Evolutionary conservation across 2,113 vertebrate species (phyloP).

Genomic region (Ptyas mucosa): DNA sequence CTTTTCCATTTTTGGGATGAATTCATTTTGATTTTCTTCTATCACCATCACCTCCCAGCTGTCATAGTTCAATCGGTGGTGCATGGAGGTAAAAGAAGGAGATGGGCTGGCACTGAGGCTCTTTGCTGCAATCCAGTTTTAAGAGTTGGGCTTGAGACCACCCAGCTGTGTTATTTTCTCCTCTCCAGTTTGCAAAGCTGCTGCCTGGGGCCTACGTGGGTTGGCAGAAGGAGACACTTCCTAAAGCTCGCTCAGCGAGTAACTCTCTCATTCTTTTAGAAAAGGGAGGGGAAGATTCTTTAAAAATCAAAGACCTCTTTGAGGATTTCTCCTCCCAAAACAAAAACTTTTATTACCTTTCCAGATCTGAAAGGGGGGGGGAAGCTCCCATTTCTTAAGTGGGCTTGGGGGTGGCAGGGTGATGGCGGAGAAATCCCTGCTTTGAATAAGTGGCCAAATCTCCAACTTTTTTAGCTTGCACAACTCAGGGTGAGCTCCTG

Average conservation of each 20-base stretch:
- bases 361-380: neutral
- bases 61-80: neutral
- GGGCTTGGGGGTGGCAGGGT: neutral
- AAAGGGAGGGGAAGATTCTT: neutral
- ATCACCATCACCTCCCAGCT: neutral
- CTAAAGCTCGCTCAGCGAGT: neutral
- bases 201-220: neutral
- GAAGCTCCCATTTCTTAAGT: neutral
- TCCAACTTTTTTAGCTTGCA: neutral
- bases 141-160: neutral
- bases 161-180: neutral
- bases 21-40: neutral
- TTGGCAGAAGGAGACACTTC: neutral
- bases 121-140: neutral
- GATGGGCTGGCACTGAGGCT: neutral
- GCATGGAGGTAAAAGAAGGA: neutral
- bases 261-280: neutral
- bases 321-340: neutral
- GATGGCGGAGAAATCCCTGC: neutral
- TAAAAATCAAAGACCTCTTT: neutral
- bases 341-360: neutral
- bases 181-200: neutral
- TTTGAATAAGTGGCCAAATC: neutral
- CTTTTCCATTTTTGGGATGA: neutral
- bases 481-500: neutral